Evolutionary conservation across 2,888 invertebrate species (phyloP).

Genomic region (Eupithecia tripunctaria): DNA sequence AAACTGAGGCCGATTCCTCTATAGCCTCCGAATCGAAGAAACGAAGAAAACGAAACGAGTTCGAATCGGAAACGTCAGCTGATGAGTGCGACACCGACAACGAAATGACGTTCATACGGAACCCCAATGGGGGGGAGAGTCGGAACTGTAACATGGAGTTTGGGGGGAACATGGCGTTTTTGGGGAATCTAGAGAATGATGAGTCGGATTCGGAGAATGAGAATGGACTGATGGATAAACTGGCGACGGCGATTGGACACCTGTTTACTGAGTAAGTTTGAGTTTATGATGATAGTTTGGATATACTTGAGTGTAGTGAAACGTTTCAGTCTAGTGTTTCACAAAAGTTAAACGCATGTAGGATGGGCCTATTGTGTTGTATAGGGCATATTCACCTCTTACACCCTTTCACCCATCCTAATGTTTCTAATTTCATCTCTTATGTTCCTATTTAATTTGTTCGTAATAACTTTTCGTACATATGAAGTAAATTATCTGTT

Average conservation of each 20-base stretch:
- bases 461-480: no score
- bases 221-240: slow-evolving; percentile 87
- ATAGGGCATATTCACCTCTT: no score
- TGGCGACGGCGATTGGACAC: slow-evolving; percentile 89
- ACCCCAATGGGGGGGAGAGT: slow-evolving; percentile 66
- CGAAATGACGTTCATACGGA: slow-evolving; percentile 85
- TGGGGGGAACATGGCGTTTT: slow-evolving; percentile 79
- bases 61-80: slow-evolving; percentile 84
- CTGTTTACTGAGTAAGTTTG: slow-evolving; percentile 88
- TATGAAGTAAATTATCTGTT: no score
- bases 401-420: no score
- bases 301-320: no score
- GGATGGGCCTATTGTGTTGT: no score
- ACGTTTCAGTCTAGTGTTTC: no score
- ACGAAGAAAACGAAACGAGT: slow-evolving; percentile 70
- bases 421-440: no score
- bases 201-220: slow-evolving; percentile 91
- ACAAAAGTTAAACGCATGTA: no score
- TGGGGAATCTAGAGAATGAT: slow-evolving; percentile 82
- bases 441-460: no score
- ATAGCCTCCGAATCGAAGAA: slow-evolving; percentile 55
- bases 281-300: no score
- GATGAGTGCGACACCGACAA: slow-evolving; percentile 84
- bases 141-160: slow-evolving; percentile 70
- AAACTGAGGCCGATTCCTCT: slow-evolving; percentile 57